Base-by-base conservation (phyloP, 2,888 invertebrate genomes). In the Epirrita christyi region DNA sequence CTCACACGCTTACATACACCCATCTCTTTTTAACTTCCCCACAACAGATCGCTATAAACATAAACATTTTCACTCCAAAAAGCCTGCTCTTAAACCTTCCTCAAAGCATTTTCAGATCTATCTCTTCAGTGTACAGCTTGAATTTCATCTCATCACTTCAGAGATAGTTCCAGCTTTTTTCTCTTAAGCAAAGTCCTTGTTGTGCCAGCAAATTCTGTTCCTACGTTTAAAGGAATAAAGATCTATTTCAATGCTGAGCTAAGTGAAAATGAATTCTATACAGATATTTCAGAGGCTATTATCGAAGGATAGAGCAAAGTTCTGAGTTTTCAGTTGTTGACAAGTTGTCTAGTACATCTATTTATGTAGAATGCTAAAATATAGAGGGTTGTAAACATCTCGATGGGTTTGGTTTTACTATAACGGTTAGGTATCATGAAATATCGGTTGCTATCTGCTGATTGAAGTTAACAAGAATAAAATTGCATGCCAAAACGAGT, bases 31-130 rank as follows among this genome's bases (percentile, higher is more conserved):
- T 90, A 91, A 90, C 91, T 82, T 83, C 80, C 84, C 85, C 83
- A 86, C 87, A 88, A 87, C 89, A 87, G 87, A 88, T 89, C 88
- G 86, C 85, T 89, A 89, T 89, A 90, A 90, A 91, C 88, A 92
- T 86, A 86, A 86, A 88, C 76, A 84, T 75, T 80, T 78, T 66
- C 70, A 63, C 63, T 61, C 66, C 68, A 63, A 75, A 88, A 87
- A 70, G 86, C 66, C 82, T 73, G 78, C 65, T 71, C 57, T 66
- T 15, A 15, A 56, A 51, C n/a, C 21, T 13, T 1, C 0, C 0
- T 0, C 68, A 68, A 2, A 3, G 55, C 15, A 83, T 66, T 65
- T 50, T 62, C 34, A 64, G 68, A 66, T 58, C 58, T 73, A 70
- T 5, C 0, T 0, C 0, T 0, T 1, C 0, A 0, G 0, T 0